Evolutionary conservation across 2,888 invertebrate species (phyloP).

Genomic region (Teinopalpus imperialis): DNA sequence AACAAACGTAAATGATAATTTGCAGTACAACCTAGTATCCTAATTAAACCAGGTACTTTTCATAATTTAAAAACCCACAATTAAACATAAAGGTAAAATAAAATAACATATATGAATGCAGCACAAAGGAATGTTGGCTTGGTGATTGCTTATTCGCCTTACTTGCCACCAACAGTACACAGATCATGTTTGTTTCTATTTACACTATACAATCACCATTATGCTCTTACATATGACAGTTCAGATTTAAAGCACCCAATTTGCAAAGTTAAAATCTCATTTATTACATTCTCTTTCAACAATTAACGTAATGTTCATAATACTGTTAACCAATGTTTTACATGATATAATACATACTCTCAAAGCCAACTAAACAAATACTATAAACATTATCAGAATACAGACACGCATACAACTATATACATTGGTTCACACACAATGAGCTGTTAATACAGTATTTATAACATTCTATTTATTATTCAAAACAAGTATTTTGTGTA

Average conservation of each 20-base stretch:
- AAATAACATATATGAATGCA: conserved; percentile 71
- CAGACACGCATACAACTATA: conserved; percentile 18
- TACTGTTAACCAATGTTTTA: conserved; percentile 48
- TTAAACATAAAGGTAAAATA: conserved; percentile 49
- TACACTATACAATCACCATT: conserved; percentile 6
- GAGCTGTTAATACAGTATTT: conserved; percentile 18
- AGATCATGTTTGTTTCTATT: conserved; percentile 1
- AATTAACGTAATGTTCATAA: conserved; percentile 44
- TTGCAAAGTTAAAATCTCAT: conserved; percentile 3
- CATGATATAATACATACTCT: neutral
- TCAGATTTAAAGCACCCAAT: conserved; percentile 21
- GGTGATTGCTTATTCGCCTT: conserved; percentile 34
- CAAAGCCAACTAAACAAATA: conserved; percentile 20
- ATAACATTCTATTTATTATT: conserved; percentile 15
- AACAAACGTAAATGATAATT: conserved; percentile 81
- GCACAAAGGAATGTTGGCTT: conserved; percentile 80
- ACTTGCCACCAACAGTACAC: conserved; percentile 16
- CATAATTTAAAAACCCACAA: conserved; percentile 71
- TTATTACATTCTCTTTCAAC: conserved; percentile 20
- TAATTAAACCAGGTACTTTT: conserved; percentile 82
- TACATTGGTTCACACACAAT: conserved; percentile 24
- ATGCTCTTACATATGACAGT: conserved; percentile 1
- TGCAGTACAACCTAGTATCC: conserved; percentile 80
- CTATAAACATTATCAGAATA: conserved; percentile 16
- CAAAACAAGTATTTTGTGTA: conserved; percentile 16